These are phyloP conservation scores for Tenthredo amoena DNA, from an alignment of 2,888 invertebrate species.

Conservation along the genomic window DNA sequence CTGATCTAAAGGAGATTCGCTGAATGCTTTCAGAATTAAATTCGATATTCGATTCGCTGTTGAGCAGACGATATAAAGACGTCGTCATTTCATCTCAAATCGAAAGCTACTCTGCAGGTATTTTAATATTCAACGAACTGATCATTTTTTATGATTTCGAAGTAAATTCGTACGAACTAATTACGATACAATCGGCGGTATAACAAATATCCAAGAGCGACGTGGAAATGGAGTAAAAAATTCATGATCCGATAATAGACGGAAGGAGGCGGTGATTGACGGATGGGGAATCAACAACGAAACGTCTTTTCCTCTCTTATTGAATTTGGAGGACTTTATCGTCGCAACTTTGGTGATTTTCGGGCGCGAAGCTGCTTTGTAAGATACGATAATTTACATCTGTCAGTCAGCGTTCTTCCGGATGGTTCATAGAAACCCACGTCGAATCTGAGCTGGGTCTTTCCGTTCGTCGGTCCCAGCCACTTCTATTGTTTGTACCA, in stretches of 20 bases:
- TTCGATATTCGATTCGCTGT: neutral
- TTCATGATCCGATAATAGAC: neutral
- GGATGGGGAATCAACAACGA: neutral
- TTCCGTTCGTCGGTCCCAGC: constrained; percentile 20
- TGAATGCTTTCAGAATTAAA: neutral
- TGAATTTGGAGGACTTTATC: constrained; percentile 9
- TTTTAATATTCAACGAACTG: neutral
- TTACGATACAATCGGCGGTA: neutral
- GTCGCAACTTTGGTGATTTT: neutral
- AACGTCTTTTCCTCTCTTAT: neutral
- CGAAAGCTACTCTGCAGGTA: neutral
- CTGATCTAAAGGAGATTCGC: neutral
- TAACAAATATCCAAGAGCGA: neutral
- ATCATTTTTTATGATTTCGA: neutral
- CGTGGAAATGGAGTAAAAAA: neutral
- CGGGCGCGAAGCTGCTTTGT: neutral
- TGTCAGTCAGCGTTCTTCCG: constrained; percentile 10
- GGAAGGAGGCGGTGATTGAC: neutral
- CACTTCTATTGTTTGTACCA: constrained; percentile 26
- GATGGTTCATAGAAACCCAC: constrained; percentile 27
- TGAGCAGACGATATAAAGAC: neutral
- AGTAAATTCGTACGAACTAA: neutral
- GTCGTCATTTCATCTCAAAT: neutral
- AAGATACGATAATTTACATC: constrained; percentile 37
- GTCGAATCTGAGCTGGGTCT: constrained; percentile 36